phyloP scores from a whole-genome alignment of 1,140 invertebrate genomes.

The Aphis craccivora region DNA sequence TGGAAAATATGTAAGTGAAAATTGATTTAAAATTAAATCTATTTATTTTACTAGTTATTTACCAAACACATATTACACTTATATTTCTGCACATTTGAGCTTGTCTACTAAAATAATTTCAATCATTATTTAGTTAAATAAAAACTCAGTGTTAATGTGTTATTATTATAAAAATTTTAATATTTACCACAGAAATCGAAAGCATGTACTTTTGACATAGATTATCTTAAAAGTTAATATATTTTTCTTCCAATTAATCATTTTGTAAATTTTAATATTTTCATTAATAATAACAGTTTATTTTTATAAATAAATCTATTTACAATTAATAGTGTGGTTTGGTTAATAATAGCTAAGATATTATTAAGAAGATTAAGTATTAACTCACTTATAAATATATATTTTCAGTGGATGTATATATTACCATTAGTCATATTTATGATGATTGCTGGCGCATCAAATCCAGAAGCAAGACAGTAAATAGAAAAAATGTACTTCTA shows the following conservation, averaged over 20 bases:
- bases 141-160: no score
- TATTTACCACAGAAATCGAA: no score
- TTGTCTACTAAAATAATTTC: neutral
- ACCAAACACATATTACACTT: no score
- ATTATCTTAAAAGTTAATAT: no score
- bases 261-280: no score
- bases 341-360: neutral
- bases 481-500: neutral
- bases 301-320: neutral
- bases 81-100: no score
- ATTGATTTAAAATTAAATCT: neutral
- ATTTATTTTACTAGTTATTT: neutral
- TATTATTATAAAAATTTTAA: no score
- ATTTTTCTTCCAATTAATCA: no score
- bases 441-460: conserved; percentile 81
- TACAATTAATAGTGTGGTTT: neutral
- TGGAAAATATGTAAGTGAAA: conserved; percentile 82
- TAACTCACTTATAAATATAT: neutral
- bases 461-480: conserved; percentile 71
- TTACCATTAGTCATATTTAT: conserved; percentile 86
- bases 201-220: no score
- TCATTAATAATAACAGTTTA: neutral
- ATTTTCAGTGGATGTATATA: conserved; percentile 88
- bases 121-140: neutral
- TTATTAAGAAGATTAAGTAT: neutral